Conservation (phyloP, 2,113 vertebrate genomes). For the Arenaria interpres region DNA sequence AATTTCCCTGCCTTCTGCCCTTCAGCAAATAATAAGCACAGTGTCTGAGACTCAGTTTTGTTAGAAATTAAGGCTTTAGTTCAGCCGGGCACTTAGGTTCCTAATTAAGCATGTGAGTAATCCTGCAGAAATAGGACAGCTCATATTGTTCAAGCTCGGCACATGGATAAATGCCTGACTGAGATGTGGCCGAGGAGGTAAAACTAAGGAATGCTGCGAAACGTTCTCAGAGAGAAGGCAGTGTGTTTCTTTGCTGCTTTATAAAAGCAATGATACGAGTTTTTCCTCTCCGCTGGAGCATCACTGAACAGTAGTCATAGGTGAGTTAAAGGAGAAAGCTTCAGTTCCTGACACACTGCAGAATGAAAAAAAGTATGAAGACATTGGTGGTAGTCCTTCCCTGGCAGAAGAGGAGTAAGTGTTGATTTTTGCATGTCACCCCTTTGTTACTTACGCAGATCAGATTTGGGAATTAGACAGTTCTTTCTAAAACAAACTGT, state of each 20-base stretch:
- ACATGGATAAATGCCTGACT: background rate
- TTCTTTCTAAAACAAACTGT: background rate
- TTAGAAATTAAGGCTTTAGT: constrained; percentile 39
- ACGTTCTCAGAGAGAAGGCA: background rate
- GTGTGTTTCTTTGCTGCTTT: background rate
- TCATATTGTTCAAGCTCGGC: background rate
- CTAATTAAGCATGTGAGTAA: constrained; percentile 50
- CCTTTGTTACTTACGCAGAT: background rate
- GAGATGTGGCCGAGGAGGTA: background rate
- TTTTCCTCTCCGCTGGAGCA: background rate
- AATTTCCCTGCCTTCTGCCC: background rate
- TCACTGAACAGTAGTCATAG: constrained; percentile 4
- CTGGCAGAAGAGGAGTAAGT: background rate
- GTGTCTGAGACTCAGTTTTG: constrained; percentile 4
- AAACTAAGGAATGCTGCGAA: background rate
- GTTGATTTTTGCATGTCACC: background rate
- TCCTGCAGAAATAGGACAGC: constrained; percentile 23
- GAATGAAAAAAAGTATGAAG: background rate
- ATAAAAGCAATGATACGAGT: background rate
- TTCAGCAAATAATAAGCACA: constrained; percentile 14
- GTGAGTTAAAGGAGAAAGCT: constrained; percentile 28
- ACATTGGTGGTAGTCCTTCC: background rate
- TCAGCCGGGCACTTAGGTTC: constrained; percentile 29
- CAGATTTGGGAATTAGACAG: background rate
- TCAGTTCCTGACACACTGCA: background rate